Evolutionary conservation across 1,140 invertebrate species (phyloP), one percentile per base, ranked within the genome.

Genomic region (Gonioctena quinquepunctata): DNA sequence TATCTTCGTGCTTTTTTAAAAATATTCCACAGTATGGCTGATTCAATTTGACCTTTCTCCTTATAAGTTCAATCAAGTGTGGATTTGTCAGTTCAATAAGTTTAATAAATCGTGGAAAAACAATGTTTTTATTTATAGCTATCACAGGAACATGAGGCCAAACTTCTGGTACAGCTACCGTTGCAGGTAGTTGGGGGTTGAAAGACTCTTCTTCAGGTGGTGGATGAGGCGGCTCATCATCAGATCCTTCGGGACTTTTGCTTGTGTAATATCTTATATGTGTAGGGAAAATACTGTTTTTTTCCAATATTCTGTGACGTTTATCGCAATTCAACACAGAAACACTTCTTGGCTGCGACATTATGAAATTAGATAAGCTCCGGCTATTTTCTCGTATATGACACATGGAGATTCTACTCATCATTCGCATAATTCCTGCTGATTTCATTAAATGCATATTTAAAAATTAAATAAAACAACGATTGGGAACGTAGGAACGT

Each of bases 1-100:
- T 94, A 76, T 93, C 94, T 81, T 96, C 93, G 82, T 92, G 90
- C 82, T 93, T 97, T 80, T 98, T 98, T 73, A 99, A 86, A 83
- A 99, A 99, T 13, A 99, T 92, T 28, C 98, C 98, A 74, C 96
- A 93, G 83, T 99, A 99, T 0, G 98, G 98, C 81, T 98, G 96
- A 83, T 97, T 97, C 4, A 99, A 81, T 83, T 93, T 94, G 0
- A 99, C 94, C 87, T 99, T 99, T 74, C 96, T 89, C 84, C 95
- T 88, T 67, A 99, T 89, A 25, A 99, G 81, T 80, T 97, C 92
- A 78, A 98, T 95, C 50, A 99, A 85, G 56, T 90, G 85, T 70
- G 94, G 92, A 86, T 99, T 93, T 19, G 92, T 90, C 13, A 99
- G 86, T 86, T 99, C 97, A 71, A 99, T 92, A 71, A 99, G 90